A percentile compares a stretch with the other conserved stretches of the same genome.
phyloP scores from a whole-genome alignment of 2,113 vertebrate genomes.

The Nannospalax galili region DNA sequence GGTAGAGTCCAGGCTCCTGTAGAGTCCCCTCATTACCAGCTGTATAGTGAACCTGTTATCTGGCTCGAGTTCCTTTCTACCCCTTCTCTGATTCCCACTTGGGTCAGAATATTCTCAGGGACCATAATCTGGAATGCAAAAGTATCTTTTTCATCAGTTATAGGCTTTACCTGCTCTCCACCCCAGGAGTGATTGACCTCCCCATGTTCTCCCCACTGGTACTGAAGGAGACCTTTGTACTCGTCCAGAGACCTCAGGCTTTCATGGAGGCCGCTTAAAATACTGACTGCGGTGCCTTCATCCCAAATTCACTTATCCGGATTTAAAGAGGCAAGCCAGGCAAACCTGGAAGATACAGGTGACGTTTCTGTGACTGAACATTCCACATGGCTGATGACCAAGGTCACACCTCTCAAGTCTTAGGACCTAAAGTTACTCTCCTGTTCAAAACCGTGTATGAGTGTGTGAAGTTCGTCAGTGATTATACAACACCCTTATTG shows the following conservation, averaged over 20 bases:
- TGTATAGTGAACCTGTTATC: not conserved
- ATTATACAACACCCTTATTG: not conserved
- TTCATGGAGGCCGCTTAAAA: not conserved
- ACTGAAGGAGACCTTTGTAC: not conserved
- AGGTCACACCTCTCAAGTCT: not conserved
- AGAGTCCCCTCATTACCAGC: not conserved
- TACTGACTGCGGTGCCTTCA: rapidly evolving
- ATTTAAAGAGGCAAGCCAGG: too few relatives aligned
- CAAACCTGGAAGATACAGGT: too few relatives aligned
- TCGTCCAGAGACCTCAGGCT: not conserved
- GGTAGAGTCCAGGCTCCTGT: too few relatives aligned
- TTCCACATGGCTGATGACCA: not conserved
- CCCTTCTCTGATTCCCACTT: not conserved
- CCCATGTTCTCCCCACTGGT: not conserved
- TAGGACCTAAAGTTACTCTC: not conserved
- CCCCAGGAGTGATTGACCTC: rapidly evolving
- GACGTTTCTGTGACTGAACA: rapidly evolving
- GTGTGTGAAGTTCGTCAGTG: not conserved
- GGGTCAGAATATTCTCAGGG: not conserved
- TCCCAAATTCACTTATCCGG: not conserved
- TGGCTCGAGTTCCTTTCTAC: not conserved
- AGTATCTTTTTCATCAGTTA: not conserved
- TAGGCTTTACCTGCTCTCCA: not conserved
- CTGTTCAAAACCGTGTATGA: rapidly evolving
- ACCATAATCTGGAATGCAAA: not conserved